phyloP scores from a whole-genome alignment of 2,888 invertebrate species.

The Didymodactylos carnosus region DNA sequence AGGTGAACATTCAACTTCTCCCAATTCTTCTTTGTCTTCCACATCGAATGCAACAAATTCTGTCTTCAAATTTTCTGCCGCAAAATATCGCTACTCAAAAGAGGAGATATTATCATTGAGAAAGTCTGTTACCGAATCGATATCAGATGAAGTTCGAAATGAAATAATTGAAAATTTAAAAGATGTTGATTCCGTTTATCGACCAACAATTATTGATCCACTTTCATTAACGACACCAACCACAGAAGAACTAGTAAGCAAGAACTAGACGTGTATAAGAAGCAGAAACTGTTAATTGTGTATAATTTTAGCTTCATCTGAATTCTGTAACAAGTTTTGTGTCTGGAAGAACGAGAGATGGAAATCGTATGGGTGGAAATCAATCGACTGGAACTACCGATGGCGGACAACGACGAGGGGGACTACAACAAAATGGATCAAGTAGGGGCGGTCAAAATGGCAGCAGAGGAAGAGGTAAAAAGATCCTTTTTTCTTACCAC shows the following conservation, averaged over 20 bases:
- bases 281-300: neutral
- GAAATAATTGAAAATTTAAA: neutral
- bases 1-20: neutral
- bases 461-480: neutral
- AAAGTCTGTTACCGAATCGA: neutral
- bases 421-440: neutral
- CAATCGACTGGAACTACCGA: too few relatives aligned
- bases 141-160: neutral
- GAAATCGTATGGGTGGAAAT: neutral
- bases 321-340: neutral
- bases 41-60: neutral
- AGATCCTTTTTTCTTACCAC: neutral
- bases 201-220: neutral
- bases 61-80: neutral
- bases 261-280: neutral
- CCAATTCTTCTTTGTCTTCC: neutral
- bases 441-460: neutral
- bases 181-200: neutral
- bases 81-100: neutral
- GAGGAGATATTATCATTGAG: neutral
- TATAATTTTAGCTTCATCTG: neutral
- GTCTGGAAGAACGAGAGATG: neutral
- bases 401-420: too few relatives aligned
- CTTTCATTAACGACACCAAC: neutral
- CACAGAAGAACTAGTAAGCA: neutral